Evolutionary conservation across 2,113 vertebrate genomes (phyloP).

Genomic region (Puffinus mauretanicus): DNA sequence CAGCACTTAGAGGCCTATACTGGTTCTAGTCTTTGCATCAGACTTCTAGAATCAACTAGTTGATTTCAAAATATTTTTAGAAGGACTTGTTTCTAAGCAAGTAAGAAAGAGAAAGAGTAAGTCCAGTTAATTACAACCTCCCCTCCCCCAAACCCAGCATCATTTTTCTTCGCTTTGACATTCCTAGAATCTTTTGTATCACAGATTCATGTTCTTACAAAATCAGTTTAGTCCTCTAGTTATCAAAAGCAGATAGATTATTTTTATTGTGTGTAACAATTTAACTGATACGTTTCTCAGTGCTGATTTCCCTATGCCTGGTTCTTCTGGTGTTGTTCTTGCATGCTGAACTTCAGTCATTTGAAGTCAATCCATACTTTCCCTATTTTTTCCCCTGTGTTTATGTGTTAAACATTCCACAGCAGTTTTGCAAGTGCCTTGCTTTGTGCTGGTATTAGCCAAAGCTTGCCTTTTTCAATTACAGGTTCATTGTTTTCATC

Average conservation of each 20-base stretch:
- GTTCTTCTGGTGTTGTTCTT: background rate
- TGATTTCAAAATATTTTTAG: background rate
- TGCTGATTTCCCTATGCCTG: background rate
- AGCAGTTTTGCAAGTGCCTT: background rate
- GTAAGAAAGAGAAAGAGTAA: background rate
- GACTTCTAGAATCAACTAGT: background rate
- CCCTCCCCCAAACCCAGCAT: background rate
- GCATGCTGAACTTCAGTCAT: background rate
- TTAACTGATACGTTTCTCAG: background rate
- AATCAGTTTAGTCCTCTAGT: background rate
- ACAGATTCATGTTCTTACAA: background rate
- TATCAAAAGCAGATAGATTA: background rate
- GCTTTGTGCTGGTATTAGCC: background rate
- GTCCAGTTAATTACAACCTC: background rate
- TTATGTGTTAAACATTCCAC: background rate
- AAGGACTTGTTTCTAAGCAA: background rate
- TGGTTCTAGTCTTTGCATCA: background rate
- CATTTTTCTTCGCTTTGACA: background rate
- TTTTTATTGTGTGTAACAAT: background rate
- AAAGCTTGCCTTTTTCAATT: background rate
- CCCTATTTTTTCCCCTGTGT: accelerated
- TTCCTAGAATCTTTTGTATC: background rate
- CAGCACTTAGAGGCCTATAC: background rate
- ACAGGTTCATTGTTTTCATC: background rate
- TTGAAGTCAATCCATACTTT: background rate